Evolutionary conservation across 2,888 invertebrate genomes (phyloP).

Genomic region (Anthoptus insignis): DNA sequence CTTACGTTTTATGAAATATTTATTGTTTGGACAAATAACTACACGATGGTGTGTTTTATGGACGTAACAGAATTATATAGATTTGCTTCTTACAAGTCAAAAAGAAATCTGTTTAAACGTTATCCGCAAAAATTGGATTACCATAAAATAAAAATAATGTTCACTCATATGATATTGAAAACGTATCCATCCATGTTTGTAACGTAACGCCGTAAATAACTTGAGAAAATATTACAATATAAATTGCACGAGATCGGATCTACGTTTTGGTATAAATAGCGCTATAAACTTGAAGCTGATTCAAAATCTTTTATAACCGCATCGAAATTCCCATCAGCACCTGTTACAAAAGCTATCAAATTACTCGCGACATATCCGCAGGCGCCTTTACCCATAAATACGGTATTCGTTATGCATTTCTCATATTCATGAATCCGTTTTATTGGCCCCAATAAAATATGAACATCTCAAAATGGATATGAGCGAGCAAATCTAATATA

Average conservation of each 20-base stretch:
- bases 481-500: slow-evolving; percentile 86
- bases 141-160: background rate
- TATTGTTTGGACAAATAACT: background rate
- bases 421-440: slow-evolving; percentile 88
- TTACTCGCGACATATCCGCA: slow-evolving; percentile 84
- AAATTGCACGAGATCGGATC: slow-evolving; percentile 20
- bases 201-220: slow-evolving; percentile 6
- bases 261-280: slow-evolving; percentile 52
- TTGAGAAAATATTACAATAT: slow-evolving; percentile 5
- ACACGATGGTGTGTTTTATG: background rate
- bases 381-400: slow-evolving; percentile 85
- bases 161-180: background rate
- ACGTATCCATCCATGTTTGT: background rate
- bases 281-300: slow-evolving; percentile 56
- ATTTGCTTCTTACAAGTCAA: too few species aligned
- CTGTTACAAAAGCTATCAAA: slow-evolving; percentile 86
- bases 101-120: too few species aligned
- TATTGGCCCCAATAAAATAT: slow-evolving; percentile 88
- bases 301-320: slow-evolving; percentile 72
- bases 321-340: slow-evolving; percentile 85
- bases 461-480: slow-evolving; percentile 87
- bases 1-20: background rate
- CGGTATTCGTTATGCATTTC: slow-evolving; percentile 87
- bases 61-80: too few species aligned
- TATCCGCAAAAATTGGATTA: too few species aligned